Percentiles rank a stretch among this genome's conserved stretches.
phyloP scores from a whole-genome alignment of 1,140 invertebrate genomes.

The Tetragonula clypearis region DNA sequence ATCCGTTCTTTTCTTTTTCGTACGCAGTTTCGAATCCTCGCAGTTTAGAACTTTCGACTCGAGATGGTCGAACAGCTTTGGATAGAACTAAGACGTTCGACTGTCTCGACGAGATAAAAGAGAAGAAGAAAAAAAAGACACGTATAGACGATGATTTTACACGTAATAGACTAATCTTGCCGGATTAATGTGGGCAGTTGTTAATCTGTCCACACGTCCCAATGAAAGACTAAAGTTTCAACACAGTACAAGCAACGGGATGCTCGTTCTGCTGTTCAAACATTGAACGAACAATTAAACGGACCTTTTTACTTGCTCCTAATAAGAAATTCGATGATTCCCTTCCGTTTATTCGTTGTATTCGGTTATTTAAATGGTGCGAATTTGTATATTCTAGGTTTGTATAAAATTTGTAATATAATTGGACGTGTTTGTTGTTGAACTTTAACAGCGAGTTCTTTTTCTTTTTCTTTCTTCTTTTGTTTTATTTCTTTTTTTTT shows the following conservation, averaged over 20 bases:
- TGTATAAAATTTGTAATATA: slow-evolving; percentile 3
- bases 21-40: neutral
- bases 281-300: neutral
- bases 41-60: neutral
- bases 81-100: neutral
- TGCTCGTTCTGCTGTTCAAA: neutral
- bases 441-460: neutral
- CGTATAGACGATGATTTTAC: slow-evolving; percentile 16
- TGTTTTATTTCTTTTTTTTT: no score
- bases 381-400: neutral
- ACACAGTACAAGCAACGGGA: neutral
- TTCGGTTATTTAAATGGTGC: neutral
- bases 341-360: neutral
- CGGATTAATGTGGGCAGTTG: neutral
- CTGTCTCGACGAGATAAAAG: neutral
- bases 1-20: neutral
- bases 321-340: neutral
- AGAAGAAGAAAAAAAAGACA: neutral
- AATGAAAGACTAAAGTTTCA: neutral
- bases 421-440: neutral
- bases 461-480: no score
- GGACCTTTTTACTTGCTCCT: neutral
- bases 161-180: neutral
- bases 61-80: neutral
- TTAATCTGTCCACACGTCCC: neutral